A percentile compares a stretch with the other conserved stretches of the same genome.
phyloP scores from a whole-genome alignment of 1,140 invertebrate species.

The Macrocentrus cingulum region DNA sequence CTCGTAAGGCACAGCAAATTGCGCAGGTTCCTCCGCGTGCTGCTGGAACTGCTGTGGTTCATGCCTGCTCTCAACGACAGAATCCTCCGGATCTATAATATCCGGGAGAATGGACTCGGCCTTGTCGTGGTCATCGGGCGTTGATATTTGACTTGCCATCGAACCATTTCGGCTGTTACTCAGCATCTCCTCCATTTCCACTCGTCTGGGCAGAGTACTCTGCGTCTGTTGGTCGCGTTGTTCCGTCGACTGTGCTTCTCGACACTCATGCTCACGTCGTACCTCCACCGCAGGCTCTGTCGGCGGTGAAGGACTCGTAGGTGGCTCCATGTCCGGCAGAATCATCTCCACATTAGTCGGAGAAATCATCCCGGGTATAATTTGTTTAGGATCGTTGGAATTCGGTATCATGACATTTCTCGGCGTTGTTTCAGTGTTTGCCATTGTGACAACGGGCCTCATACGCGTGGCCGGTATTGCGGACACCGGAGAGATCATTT shows the following conservation, averaged over 20 bases:
- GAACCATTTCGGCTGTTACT: slow-evolving; percentile 7
- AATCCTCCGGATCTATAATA: slow-evolving; percentile 35
- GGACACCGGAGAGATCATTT: slow-evolving; percentile 60
- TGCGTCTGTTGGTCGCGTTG: slow-evolving; percentile 37
- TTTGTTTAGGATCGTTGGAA: slow-evolving; percentile 39
- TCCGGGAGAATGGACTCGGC: slow-evolving; percentile 43
- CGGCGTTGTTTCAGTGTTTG: slow-evolving; percentile 29
- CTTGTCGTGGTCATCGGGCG: slow-evolving; percentile 32
- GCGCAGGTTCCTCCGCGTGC: slow-evolving; percentile 14
- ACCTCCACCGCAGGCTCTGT: slow-evolving; percentile 23
- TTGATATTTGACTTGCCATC: not conserved
- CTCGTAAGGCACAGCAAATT: slow-evolving; percentile 29
- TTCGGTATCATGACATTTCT: slow-evolving; percentile 37
- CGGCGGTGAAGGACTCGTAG: slow-evolving; percentile 26
- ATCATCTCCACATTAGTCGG: slow-evolving; percentile 38
- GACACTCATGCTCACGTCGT: slow-evolving; percentile 20
- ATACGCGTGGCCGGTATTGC: slow-evolving; percentile 49
- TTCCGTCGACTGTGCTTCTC: slow-evolving; percentile 30
- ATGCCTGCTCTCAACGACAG: slow-evolving; percentile 1
- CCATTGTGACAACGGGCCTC: slow-evolving; percentile 37
- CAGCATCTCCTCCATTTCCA: slow-evolving; percentile 17
- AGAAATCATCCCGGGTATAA: slow-evolving; percentile 38
- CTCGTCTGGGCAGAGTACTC: slow-evolving; percentile 18
- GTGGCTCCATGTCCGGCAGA: slow-evolving; percentile 41
- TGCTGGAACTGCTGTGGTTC: slow-evolving; percentile 22